These are phyloP conservation scores for Anthoptus insignis DNA, from an alignment of 2,888 invertebrate genomes.

Conservation along the genomic window DNA sequence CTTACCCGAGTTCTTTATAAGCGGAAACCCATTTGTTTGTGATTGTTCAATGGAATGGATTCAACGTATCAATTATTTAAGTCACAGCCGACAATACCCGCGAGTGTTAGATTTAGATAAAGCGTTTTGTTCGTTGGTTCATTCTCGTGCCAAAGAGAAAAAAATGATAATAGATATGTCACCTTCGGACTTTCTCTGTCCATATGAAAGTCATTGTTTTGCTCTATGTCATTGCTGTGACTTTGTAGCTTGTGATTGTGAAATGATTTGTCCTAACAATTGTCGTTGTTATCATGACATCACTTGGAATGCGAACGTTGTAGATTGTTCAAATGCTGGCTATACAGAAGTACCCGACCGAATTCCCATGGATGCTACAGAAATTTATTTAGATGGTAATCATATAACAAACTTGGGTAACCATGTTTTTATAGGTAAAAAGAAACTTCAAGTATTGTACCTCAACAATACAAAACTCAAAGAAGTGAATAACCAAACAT, in stretches of 20 bases:
- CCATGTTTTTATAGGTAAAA: conserved; percentile 95
- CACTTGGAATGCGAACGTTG: conserved; percentile 94
- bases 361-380: conserved; percentile 96
- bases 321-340: conserved; percentile 92
- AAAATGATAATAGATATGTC: conserved; percentile 90
- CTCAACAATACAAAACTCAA: conserved; percentile 92
- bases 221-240: conserved; percentile 97
- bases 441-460: conserved; percentile 92
- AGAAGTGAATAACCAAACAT: conserved; percentile 93
- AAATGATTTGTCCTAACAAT: conserved; percentile 95
- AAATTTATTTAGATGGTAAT: conserved; percentile 95
- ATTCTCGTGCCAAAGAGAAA: conserved; percentile 89
- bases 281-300: conserved; percentile 96
- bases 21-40: conserved; percentile 94
- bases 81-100: conserved; percentile 91
- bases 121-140: conserved; percentile 91
- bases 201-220: conserved; percentile 94
- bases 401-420: conserved; percentile 92
- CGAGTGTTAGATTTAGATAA: conserved; percentile 93
- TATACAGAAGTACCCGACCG: conserved; percentile 91
- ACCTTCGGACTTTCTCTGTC: conserved; percentile 93
- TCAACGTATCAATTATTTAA: conserved; percentile 92
- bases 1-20: conserved; percentile 93
- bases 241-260: conserved; percentile 96
- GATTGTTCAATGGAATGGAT: conserved; percentile 97